phyloP scores from a whole-genome alignment of 1,140 invertebrate species.

The Lordiphosa clarofinis region DNA sequence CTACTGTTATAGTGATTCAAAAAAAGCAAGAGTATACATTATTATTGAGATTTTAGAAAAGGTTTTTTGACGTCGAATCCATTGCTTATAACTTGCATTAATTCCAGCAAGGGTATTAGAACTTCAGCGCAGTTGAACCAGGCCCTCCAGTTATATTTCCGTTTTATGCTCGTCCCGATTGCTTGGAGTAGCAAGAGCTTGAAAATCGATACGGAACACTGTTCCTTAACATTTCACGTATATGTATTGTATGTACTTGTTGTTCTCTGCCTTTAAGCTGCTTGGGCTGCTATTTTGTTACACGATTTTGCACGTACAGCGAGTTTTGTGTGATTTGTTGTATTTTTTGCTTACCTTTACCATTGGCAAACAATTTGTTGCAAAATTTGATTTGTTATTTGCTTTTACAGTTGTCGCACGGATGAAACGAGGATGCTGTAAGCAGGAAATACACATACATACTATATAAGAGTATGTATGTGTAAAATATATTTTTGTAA shows the following conservation, averaged over 20 bases:
- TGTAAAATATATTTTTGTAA: slow-evolving; percentile 40
- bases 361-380: slow-evolving; percentile 46
- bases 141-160: too few species aligned
- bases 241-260: slow-evolving; percentile 11
- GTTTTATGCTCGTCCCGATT: slow-evolving; percentile 8
- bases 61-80: too few species aligned
- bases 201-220: slow-evolving; percentile 60
- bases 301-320: slow-evolving; percentile 33
- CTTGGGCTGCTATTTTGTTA: slow-evolving; percentile 22
- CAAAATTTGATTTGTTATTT: slow-evolving; percentile 67
- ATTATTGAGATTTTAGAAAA: too few species aligned
- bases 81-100: too few species aligned
- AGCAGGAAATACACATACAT: slow-evolving; percentile 10
- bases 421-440: slow-evolving; percentile 35
- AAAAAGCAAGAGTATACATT: too few species aligned
- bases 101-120: too few species aligned
- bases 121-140: too few species aligned
- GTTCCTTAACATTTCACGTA: slow-evolving; percentile 15
- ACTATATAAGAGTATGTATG: background rate
- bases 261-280: slow-evolving; percentile 25
- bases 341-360: slow-evolving; percentile 6
- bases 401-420: slow-evolving; percentile 44
- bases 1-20: too few species aligned
- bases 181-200: slow-evolving; percentile 23
- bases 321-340: slow-evolving; percentile 15